Conservation (phyloP, 2,888 invertebrate species). For the Buathra laborator region DNA sequence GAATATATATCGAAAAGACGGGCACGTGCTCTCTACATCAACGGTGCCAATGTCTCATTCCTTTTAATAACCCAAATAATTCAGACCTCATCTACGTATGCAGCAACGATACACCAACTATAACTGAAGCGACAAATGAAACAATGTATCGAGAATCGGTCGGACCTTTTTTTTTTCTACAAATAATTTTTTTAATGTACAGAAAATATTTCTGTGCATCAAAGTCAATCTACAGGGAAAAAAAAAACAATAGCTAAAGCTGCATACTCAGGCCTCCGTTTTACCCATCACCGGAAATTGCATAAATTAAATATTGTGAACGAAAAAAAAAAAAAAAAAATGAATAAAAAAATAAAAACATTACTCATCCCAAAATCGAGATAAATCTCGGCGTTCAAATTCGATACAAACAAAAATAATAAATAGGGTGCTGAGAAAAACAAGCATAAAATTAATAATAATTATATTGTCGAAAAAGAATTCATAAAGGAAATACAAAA, state of each 20-base stretch:
- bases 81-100: slow-evolving; percentile 10
- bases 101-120: slow-evolving; percentile 45
- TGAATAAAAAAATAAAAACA: background rate
- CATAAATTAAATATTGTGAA: background rate
- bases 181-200: background rate
- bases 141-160: background rate
- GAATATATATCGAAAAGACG: background rate
- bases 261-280: background rate
- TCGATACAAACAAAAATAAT: slow-evolving; percentile 56
- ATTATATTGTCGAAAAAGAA: slow-evolving; percentile 67
- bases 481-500: slow-evolving; percentile 74
- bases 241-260: background rate
- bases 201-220: background rate
- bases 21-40: slow-evolving; percentile 11
- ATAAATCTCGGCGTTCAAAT: slow-evolving; percentile 18
- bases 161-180: background rate
- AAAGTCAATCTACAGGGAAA: background rate
- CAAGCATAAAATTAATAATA: slow-evolving; percentile 63
- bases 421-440: slow-evolving; percentile 66
- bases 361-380: background rate
- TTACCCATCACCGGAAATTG: background rate
- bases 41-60: slow-evolving; percentile 2
- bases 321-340: slow-evolving; percentile 53
- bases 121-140: slow-evolving; percentile 2
- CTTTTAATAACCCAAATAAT: slow-evolving; percentile 20